Evolutionary conservation across 2,113 vertebrate species (phyloP).

Genomic region (Sapajus apella): DNA sequence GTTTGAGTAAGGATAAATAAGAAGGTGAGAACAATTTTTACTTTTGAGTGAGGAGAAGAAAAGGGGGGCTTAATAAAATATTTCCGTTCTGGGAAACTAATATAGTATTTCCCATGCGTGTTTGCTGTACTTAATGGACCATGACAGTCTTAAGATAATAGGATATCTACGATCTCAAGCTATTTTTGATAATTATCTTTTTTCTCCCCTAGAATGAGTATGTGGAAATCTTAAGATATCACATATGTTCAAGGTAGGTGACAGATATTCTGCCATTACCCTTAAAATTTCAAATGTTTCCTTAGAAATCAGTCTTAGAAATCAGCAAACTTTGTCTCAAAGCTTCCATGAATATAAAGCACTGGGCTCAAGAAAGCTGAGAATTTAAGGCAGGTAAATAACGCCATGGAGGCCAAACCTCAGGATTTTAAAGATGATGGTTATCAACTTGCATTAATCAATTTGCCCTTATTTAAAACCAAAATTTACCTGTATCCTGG

Average conservation of each 20-base stretch:
- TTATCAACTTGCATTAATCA: not conserved
- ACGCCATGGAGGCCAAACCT: rapidly evolving
- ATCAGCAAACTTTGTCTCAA: not conserved
- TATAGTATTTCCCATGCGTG: not conserved
- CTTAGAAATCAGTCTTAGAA: not conserved
- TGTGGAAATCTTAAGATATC: not conserved
- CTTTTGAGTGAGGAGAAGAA: not conserved
- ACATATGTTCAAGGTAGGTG: not conserved
- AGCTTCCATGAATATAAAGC: not conserved
- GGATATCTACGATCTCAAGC: not conserved
- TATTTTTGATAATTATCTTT: not conserved
- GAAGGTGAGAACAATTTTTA: not conserved
- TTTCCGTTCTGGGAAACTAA: not conserved
- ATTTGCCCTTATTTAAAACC: not conserved
- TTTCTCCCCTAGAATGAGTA: not conserved
- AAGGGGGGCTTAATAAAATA: not conserved
- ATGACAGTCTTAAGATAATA: not conserved
- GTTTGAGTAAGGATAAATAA: not conserved
- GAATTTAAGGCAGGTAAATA: not conserved
- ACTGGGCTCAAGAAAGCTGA: not conserved
- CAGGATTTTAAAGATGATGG: not conserved
- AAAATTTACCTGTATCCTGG: not conserved
- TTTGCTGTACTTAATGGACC: not conserved
- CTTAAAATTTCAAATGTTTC: not conserved
- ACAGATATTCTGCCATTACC: not conserved